Base-by-base conservation (phyloP, 2,113 vertebrate species). In the Cryptomyrus ogoouensis region DNA sequence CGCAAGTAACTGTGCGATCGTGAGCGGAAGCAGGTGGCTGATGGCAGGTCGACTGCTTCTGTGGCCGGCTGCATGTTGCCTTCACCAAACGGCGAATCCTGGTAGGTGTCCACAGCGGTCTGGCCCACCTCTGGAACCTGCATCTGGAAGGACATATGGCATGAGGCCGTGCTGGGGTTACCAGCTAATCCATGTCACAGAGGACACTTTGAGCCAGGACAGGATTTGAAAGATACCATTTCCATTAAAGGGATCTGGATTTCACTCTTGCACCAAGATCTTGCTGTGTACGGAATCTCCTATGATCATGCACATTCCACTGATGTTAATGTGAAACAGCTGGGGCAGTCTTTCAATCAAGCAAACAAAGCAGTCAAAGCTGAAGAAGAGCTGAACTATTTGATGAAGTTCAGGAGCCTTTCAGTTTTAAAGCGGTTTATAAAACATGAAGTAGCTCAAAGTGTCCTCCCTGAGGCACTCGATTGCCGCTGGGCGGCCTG, bases 1-100 rank as follows among this genome's bases (percentile, higher is more conserved):
- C 98, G 96, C 94, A 99, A 96, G 96, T 99, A 99, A 95, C 98
- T 99, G 96, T 99, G 98, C 95, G 98, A 99, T 91, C 98, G 97
- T 3, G 98, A 99, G 89, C 98, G 97, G 94, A 99, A 99, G 94
- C 97, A 99, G 91, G 96, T 97, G 88, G 98, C 97, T n/a, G 97
- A 96, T 3, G 98, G 97, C 93, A 99, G 95, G 93, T 99, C 98
- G 92, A 99, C 95, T 13, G 97, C 96, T 95, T 98, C 97, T 0
- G 97, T 96, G 0, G 97, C 56, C 10, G 17, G 62, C 66, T 39
- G 24, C 9, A 97, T 97, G 91, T 97, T 97, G 0, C 95, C 95
- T 92, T 98, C 97, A 0, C 95, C 96, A 95, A 97, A 99, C n/a
- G 95, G 92, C 0, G 97, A 94, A 93, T 97, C 96, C 39, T 93